Base-by-base conservation (phyloP, 2,797 vertebrate species). In the Ambastaia sidthimunki region DNA sequence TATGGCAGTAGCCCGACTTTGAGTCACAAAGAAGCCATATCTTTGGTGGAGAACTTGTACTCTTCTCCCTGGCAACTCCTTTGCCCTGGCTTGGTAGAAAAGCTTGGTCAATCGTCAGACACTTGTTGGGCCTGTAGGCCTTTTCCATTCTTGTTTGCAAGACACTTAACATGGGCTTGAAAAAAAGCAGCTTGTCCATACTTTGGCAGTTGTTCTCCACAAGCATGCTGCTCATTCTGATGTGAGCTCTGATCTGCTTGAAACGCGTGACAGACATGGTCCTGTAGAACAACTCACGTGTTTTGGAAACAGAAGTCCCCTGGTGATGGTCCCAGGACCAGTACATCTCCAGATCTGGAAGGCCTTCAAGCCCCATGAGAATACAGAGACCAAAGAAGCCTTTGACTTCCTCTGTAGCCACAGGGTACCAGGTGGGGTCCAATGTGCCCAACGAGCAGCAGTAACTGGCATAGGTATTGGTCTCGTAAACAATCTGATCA, bases 11-110 rank as follows among this genome's bases (percentile, higher is more conserved):
- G n/a, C 94, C 94, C 0, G 94, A 94, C 82, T 94, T 94, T 18
- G 94, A 94, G 80, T 95, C 94, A 7, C 94, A 95, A 50, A 95
- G 89, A 31, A 94, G 90, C 94, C 94, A 95, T 21, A 94, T 91
- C 86, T 89, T 90, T 0, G 92, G 92, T 78, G 89, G 92, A 15
- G 82, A 84, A 75, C 80, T 86, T 0, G 50, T 52, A 7, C 68
- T 84, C 19, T 83, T 89, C 52, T 71, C n/a, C 0, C 57, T 41
- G 57, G 63, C 7, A 15, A 66, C 57, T 7, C 87, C 89, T 21
- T 85, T 87, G 48, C 93, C 92, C 47, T 89, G 85, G 25, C 88
- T 72, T 1, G 92, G 92, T 60, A 94, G 84, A 74, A 94, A 89
- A 0, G 94, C 91, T 13, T 89, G 25, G 85, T 95, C 93, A 0